Percentiles rank a stretch among this genome's conserved stretches.
These are phyloP conservation scores for Australoheros facetus DNA, from an alignment of 2,797 vertebrate species.

Conservation along the genomic window DNA sequence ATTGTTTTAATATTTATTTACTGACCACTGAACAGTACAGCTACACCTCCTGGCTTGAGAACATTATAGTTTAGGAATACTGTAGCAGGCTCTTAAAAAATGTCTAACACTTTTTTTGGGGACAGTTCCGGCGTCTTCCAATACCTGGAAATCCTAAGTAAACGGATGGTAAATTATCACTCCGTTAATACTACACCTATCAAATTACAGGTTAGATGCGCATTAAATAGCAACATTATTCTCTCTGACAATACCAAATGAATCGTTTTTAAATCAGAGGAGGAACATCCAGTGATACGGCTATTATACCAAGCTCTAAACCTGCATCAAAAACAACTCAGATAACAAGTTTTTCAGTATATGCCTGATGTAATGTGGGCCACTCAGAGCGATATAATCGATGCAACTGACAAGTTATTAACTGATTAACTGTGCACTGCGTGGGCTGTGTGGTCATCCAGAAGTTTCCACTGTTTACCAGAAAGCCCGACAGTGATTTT, in stretches of 20 bases:
- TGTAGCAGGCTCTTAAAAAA: not conserved
- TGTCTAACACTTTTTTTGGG: not conserved
- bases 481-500: not conserved
- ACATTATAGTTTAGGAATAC: not conserved
- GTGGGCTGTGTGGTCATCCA: slow-evolving; percentile 5
- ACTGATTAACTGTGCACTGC: not conserved
- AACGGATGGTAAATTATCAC: not conserved
- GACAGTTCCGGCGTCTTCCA: not conserved
- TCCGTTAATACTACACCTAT: not conserved
- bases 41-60: slow-evolving; percentile 5
- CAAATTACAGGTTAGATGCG: not conserved
- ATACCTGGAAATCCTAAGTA: not conserved
- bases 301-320: not conserved
- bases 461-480: slow-evolving; percentile 28
- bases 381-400: not conserved
- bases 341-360: not conserved
- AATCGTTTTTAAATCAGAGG: not conserved
- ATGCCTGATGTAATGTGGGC: not conserved
- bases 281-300: not conserved
- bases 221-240: not conserved
- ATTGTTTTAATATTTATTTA: slow-evolving; percentile 26
- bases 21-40: slow-evolving; percentile 3
- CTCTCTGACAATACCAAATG: not conserved
- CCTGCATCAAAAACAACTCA: not conserved
- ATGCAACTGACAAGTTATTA: not conserved